Percentiles rank a stretch among this genome's conserved stretches.
Conservation (phyloP, 2,113 vertebrate genomes). For the Gymnarchus niloticus region DNA sequence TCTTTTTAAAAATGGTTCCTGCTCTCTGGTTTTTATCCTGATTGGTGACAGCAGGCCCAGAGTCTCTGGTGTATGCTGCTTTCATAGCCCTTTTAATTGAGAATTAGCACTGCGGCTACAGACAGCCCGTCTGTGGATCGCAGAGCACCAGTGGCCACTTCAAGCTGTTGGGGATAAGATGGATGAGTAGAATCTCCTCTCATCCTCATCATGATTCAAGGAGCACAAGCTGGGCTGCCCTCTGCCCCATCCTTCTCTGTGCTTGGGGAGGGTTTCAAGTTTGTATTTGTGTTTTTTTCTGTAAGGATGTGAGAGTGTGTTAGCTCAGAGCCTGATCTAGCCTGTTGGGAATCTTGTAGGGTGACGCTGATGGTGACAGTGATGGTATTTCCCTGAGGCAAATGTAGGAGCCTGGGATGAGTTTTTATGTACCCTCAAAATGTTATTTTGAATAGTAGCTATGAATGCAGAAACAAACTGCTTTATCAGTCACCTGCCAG, state of each 20-base stretch:
- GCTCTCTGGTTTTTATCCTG: constrained; percentile 37
- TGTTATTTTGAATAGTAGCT: constrained; percentile 1
- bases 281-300: background rate
- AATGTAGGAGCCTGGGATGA: background rate
- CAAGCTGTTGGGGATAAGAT: constrained; percentile 40
- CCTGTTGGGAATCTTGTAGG: background rate
- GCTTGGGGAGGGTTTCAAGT: background rate
- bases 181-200: constrained; percentile 36
- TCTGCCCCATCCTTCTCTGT: background rate
- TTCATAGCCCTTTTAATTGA: constrained; percentile 57
- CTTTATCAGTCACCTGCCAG: background rate
- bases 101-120: constrained; percentile 53
- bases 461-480: background rate
- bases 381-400: background rate
- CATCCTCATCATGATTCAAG: background rate
- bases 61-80: constrained; percentile 48
- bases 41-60: constrained; percentile 46
- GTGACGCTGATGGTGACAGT: background rate
- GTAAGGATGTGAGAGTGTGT: background rate
- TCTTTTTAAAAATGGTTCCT: constrained; percentile 51
- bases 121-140: constrained; percentile 46
- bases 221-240: background rate
- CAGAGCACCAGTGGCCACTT: constrained; percentile 44
- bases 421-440: background rate
- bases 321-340: background rate